Evolutionary conservation across 2,888 invertebrate species (phyloP), one percentile per base, ranked within the genome.

Genomic region (Sphaeridia pumilis): DNA sequence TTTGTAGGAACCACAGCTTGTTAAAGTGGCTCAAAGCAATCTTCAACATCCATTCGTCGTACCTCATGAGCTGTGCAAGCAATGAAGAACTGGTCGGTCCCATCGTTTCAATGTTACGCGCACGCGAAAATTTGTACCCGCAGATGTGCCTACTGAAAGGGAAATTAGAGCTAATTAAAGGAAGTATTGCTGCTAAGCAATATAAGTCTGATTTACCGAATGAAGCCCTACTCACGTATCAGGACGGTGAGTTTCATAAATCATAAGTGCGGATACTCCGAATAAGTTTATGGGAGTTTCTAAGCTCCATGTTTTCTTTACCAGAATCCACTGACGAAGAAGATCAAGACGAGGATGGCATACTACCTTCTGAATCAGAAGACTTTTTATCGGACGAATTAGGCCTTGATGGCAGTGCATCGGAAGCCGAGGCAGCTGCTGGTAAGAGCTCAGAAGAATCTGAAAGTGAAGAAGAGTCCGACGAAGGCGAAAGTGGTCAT

Each of bases 31-130:
- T 82, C 45, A 76, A 76, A 66, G 70, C 73, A 57, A 69, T 82
- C 28, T 66, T 81, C 21, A 71, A 74, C 49, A 70, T 73, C 10
- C 82, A 82, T 66, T 75, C 80, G 1, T 76, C 78, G 2, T 75
- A 79, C 61, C 68, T 83, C 21, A 71, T 81, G 66, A 76, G 80
- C 3, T 78, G 79, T 67, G 77, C 80, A 3, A 76, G 78, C 49
- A 69, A 80, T 28, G 71, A 75, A 4, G 75, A 77, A 28, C 67
- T 75, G 14, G 69, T 82, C 43, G 72, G 74, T 12, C 74, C 77
- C 2, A 71, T 79, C 57, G 70, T 80, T 64, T 75, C 75, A 56
- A 71, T 76, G 41, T 75, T 82, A 56, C 76, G 79, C 60, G 74
- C 74, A 4, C 70, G 80, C 60, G 69, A 77, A 45, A 69, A 70